A percentile compares a stretch with the other conserved stretches of the same genome.
Conservation (phyloP, 2,113 vertebrate species). For the Nipponia nippon region DNA sequence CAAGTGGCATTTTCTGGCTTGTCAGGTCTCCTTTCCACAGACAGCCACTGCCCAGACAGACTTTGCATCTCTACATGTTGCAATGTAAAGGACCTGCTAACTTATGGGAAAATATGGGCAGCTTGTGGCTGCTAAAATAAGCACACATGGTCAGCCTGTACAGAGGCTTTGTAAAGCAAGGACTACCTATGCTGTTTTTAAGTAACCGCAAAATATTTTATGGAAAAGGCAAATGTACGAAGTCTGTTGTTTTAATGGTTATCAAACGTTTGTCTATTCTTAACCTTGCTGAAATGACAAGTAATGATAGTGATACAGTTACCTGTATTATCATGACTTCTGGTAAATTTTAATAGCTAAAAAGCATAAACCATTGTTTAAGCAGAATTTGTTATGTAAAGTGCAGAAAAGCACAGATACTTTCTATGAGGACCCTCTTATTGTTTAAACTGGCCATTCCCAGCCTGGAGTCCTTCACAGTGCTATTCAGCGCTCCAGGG, state of each 20-base stretch:
- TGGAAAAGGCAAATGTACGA: neutral
- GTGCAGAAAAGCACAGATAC: neutral
- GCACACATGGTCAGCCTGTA: neutral
- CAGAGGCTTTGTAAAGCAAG: neutral
- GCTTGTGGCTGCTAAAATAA: neutral
- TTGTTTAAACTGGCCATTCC: neutral
- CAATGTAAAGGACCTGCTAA: neutral
- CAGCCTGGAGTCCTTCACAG: neutral
- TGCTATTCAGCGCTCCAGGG: fast-evolving
- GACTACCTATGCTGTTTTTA: neutral
- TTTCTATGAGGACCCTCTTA: neutral
- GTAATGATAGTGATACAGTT: neutral
- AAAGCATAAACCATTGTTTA: neutral
- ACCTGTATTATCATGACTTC: neutral
- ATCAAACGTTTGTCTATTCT: neutral
- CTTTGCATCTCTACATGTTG: neutral
- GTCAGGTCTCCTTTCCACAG: neutral
- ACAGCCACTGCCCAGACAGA: neutral
- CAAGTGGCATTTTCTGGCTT: neutral
- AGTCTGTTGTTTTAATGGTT: neutral
- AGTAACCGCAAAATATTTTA: neutral
- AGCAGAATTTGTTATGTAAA: neutral
- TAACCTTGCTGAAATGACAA: neutral
- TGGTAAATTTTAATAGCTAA: neutral
- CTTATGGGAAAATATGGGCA: neutral